A percentile compares a stretch with the other conserved stretches of the same genome.
Evolutionary conservation across 1,140 invertebrate genomes (phyloP).

Genomic region (Drosophila varians): DNA sequence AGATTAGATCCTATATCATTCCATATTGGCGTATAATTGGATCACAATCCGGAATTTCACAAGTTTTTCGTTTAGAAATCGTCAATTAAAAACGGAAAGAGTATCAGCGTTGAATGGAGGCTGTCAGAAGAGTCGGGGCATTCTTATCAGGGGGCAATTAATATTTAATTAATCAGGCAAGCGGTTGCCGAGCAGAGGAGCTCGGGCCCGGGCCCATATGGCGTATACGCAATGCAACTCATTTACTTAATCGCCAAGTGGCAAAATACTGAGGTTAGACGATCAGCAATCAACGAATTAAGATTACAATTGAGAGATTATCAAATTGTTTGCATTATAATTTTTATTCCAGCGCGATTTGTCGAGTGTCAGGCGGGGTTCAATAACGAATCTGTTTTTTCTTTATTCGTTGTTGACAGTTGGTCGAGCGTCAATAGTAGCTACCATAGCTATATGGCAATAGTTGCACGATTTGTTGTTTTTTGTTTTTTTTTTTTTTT

Average conservation of each 20-base stretch:
- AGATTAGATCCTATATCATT: too few species aligned
- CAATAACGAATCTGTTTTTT: conserved; percentile 59
- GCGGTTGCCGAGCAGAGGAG: conserved; percentile 6
- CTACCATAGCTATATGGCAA: not conserved
- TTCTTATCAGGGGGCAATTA: conserved; percentile 78
- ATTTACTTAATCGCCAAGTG: conserved; percentile 12
- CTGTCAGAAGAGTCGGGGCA: conserved; percentile 44
- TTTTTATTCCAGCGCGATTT: conserved; percentile 76
- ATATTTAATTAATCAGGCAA: conserved; percentile 81
- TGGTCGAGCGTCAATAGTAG: conserved; percentile 44
- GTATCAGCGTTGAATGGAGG: conserved; percentile 1
- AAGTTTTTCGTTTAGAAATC: not conserved
- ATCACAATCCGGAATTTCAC: conserved; percentile 2
- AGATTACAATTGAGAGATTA: conserved; percentile 65
- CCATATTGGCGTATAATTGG: conserved; percentile 18
- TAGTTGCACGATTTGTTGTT: conserved; percentile 1
- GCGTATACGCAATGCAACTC: conserved; percentile 53
- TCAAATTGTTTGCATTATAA: conserved; percentile 69
- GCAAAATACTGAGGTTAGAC: conserved; percentile 55
- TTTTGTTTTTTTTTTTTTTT: conserved; percentile 1
- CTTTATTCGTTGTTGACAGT: conserved; percentile 65
- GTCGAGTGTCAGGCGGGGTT: conserved; percentile 73
- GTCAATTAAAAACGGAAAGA: not conserved
- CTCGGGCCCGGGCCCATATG: conserved; percentile 44
- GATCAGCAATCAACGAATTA: conserved; percentile 13